phyloP scores from a whole-genome alignment of 2,797 vertebrate species.

The Muscicapa striata region DNA sequence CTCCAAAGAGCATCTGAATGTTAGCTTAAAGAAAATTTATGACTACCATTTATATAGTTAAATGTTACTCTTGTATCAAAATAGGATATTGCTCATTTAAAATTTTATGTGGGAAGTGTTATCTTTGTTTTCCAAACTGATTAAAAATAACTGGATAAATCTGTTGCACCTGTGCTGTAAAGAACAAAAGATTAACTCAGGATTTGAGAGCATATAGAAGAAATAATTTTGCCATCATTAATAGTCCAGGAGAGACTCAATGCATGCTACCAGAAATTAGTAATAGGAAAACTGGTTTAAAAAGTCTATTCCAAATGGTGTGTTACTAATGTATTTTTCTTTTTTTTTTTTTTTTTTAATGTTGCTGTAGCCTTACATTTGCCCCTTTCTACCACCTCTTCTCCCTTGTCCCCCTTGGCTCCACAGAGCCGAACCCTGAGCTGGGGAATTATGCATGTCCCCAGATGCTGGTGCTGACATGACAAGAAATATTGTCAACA shows the following conservation, averaged over 20 bases:
- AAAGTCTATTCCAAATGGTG: neutral
- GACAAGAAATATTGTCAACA: neutral
- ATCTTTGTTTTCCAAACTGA: conserved; percentile 26
- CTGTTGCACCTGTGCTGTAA: neutral
- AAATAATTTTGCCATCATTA: neutral
- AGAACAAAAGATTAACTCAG: neutral
- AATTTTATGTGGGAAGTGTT: conserved; percentile 1
- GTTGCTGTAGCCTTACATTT: neutral
- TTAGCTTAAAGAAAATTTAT: neutral
- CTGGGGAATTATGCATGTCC: neutral
- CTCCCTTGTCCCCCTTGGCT: neutral
- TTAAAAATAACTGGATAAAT: conserved; percentile 33
- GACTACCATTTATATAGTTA: neutral
- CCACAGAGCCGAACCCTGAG: neutral
- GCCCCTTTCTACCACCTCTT: neutral
- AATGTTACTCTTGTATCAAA: neutral
- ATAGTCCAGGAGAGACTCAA: neutral
- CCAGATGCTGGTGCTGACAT: neutral
- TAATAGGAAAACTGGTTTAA: neutral
- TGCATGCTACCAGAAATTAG: neutral
- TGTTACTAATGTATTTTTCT: neutral
- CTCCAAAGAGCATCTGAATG: neutral
- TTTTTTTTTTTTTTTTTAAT: neutral
- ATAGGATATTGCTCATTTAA: neutral
- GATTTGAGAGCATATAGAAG: neutral